A percentile compares a stretch with the other conserved stretches of the same genome.
Conservation (phyloP, 2,113 vertebrate species). For the Centropus bengalensis region DNA sequence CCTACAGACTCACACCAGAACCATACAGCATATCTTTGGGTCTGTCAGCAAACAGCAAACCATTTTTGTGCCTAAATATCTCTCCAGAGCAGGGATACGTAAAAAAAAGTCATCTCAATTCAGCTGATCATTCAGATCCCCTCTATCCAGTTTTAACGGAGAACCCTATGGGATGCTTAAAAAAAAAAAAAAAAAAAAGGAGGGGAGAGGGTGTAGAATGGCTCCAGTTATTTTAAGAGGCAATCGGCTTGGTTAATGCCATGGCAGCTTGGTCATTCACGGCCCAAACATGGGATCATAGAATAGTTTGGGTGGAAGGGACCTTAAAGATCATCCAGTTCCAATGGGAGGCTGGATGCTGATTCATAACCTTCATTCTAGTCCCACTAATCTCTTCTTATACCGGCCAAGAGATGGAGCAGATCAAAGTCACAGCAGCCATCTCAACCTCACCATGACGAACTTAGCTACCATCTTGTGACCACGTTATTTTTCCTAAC, state of each 20-base stretch:
- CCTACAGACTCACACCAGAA: not conserved
- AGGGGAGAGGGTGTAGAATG: not conserved
- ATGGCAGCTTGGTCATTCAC: not conserved
- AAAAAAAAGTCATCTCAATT: not conserved
- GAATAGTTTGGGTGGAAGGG: no score
- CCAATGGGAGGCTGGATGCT: not conserved
- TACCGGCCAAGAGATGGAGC: not conserved
- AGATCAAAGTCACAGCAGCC: not conserved
- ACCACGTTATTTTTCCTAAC: not conserved
- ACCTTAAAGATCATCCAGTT: no score
- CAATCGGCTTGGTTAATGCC: not conserved
- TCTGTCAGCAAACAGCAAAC: not conserved
- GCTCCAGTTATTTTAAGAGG: not conserved
- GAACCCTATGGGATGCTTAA: not conserved
- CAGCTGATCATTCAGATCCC: not conserved
- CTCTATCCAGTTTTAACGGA: not conserved
- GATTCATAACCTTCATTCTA: not conserved
- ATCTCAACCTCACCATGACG: not conserved
- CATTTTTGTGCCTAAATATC: not conserved
- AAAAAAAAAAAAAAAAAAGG: fast-evolving
- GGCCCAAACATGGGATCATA: not conserved
- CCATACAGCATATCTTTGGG: not conserved
- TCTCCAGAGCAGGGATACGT: not conserved
- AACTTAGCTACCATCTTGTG: not conserved
- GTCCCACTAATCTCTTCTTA: not conserved